Evolutionary conservation across 37 sponge, comb jelly and placozoan genomes (phyloP).

Genomic region (Cliona cf. orientalis): DNA sequence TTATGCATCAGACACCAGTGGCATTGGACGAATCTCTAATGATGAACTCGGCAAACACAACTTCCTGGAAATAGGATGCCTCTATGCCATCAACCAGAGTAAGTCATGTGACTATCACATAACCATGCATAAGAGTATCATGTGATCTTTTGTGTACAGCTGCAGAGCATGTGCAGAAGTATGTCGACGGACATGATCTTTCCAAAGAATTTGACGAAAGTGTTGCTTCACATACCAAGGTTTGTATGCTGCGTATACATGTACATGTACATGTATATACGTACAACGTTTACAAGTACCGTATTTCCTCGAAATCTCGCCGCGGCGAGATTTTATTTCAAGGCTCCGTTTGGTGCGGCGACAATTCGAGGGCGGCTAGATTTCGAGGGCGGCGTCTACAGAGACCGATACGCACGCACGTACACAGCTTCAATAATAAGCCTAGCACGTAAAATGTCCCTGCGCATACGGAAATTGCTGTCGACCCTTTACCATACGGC

Average conservation of each 20-base stretch:
- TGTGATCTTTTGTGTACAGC: not conserved
- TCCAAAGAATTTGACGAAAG: constrained; percentile 15
- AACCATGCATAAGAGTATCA: not conserved
- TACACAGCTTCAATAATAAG: no score
- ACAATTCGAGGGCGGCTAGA: no score
- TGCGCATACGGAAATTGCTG: no score
- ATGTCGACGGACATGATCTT: not conserved
- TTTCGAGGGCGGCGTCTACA: no score
- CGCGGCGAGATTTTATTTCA: no score
- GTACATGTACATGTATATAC: not conserved
- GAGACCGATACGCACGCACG: no score
- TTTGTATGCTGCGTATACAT: constrained; percentile 2
- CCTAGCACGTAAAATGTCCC: no score
- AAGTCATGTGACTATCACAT: constrained; percentile 7
- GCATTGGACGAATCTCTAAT: no score
- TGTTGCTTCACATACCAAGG: constrained; percentile 1
- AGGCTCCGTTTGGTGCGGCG: no score
- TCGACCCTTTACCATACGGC: no score
- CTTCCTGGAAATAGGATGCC: constrained; percentile 37
- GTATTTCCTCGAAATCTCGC: no score
- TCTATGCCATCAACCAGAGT: constrained; percentile 39
- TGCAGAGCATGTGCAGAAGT: constrained; percentile 30
- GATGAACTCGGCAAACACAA: constrained; percentile 14
- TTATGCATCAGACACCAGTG: no score
- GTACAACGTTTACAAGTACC: not conserved